Evolutionary conservation across 2,888 invertebrate genomes (phyloP), one percentile per base, ranked within the genome.

Genomic region (Scaptomyza tumidula): DNA sequence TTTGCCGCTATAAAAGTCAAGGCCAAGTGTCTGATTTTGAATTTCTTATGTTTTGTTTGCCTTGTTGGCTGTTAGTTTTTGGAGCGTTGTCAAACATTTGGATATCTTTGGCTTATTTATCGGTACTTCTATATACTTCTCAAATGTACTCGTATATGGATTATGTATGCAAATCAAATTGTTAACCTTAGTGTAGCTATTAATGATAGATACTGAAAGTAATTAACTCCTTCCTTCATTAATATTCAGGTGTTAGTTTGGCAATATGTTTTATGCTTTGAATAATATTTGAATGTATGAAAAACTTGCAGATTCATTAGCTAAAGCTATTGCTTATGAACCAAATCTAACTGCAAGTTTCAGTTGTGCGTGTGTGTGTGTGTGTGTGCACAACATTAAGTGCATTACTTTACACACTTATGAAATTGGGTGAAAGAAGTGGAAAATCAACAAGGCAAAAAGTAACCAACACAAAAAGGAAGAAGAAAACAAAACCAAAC

Each of bases 1-100:
- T 16, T 64, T 49, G 46, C 31, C 52, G 43, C 48, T 29, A 58
- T 64, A 61, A 69, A 77, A 78, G 75, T 78, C 78, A 78, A 78
- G 78, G 78, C 48, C 68, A 78, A 73, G 52, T 55, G 37, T 64
- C 49, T 57, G 37, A 59, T 43, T 60, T 67, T 37, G 57, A 48
- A 44, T 60, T 52, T 46, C 59, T 52, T 16, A 59, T 59, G 27
- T 27, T 41, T 54, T 41, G 33, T 45, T 29, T 35, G 13, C 16
- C 3, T 10, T 24, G 14, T 27, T 27, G 27, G 13, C 9, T 41
- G n/a, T 50, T 11, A n/a, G 10, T 35, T 49, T 19, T 35, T 41
- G 27, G 10, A 14, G 45, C n/a, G 27, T 19, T 6, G 13, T n/a
- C 48, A 24, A 33, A 14, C 54, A 48, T 19, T 33, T 49, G 11